Evolutionary conservation across 2,888 invertebrate species (phyloP).

Genomic region (Platerodrilus igneus): DNA sequence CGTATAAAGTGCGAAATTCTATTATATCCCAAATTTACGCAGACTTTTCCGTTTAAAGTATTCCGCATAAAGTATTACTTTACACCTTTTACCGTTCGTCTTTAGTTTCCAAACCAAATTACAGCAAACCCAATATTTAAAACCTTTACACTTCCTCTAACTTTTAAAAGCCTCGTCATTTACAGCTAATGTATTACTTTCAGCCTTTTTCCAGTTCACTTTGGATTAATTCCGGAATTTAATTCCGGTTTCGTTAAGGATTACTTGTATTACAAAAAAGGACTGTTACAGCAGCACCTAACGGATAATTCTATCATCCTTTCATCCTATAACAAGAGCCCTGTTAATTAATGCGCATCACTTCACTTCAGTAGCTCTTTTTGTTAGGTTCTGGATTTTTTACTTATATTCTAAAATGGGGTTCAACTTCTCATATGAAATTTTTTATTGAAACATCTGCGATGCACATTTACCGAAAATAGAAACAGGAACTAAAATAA

Average conservation of each 20-base stretch:
- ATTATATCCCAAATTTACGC: no score
- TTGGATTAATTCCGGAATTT: conserved; percentile 12
- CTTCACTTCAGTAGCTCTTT: no score
- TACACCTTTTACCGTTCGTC: no score
- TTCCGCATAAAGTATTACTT: no score
- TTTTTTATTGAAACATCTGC: conserved; percentile 12
- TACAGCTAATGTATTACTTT: conserved; percentile 11
- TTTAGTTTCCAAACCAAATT: no score
- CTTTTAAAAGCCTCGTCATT: conserved; percentile 11
- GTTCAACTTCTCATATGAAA: conserved; percentile 8
- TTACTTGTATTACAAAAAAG: conserved; percentile 11
- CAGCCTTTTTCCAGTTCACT: conserved; percentile 7
- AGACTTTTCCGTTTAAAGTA: no score
- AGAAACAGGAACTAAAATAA: conserved; percentile 14
- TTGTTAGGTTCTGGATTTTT: no score
- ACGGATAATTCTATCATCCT: conserved; percentile 5
- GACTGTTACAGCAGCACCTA: conserved; percentile 7
- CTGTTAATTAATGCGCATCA: conserved; percentile 8
- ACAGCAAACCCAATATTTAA: no score
- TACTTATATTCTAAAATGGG: conserved; percentile 12
- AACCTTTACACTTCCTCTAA: no score
- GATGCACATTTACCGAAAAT: conserved; percentile 11
- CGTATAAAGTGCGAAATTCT: no score
- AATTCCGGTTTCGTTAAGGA: conserved; percentile 11
- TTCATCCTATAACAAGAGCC: conserved; percentile 3